A percentile compares a stretch with the other conserved stretches of the same genome.
Evolutionary conservation across 2,113 vertebrate species (phyloP).

Genomic region (Protobothrops mucrosquamatus): DNA sequence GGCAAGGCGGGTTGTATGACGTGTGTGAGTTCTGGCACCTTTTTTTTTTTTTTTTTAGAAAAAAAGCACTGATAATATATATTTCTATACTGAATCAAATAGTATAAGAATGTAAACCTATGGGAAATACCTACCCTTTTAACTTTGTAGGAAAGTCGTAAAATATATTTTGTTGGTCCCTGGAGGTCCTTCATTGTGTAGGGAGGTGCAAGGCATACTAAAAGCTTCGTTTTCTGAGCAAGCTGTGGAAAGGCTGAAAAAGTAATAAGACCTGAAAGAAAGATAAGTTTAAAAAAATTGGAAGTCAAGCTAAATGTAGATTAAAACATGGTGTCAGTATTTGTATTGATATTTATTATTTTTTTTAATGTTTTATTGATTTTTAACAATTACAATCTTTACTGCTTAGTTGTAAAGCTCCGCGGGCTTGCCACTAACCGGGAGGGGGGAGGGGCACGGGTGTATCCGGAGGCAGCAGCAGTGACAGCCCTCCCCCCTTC

Average conservation of each 20-base stretch:
- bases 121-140: background rate
- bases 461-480: too few species aligned
- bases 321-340: background rate
- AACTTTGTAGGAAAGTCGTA: background rate
- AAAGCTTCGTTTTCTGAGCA: constrained; percentile 4
- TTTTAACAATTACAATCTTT: too few species aligned
- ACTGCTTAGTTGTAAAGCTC: too few species aligned
- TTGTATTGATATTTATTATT: background rate
- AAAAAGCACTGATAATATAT: too few species aligned
- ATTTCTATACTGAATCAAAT: background rate
- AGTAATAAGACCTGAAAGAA: constrained; percentile 4
- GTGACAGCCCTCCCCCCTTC: too few species aligned
- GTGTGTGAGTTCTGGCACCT: too few species aligned
- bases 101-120: background rate
- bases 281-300: background rate
- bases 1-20: too few species aligned
- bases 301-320: background rate
- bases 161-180: background rate
- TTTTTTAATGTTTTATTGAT: too few species aligned
- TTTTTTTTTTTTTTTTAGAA: too few species aligned
- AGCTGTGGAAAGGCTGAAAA: constrained; percentile 7
- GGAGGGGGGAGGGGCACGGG: too few species aligned
- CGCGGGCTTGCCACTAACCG: too few species aligned
- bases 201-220: background rate
- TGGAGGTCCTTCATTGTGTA: background rate